phyloP scores from a whole-genome alignment of 2,797 vertebrate species.

The Galaxias olidus region DNA sequence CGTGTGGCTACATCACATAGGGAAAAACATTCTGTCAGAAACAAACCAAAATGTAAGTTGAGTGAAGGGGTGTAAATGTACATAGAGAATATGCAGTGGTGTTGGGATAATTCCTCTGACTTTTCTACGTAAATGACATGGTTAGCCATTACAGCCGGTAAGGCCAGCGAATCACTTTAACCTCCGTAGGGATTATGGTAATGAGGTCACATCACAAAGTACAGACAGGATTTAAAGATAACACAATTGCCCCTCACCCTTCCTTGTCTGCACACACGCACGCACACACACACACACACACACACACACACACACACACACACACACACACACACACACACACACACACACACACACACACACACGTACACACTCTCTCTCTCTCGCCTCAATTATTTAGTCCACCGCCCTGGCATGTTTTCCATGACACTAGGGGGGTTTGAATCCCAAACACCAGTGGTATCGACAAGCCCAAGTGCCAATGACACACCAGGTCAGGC shows the following conservation, averaged over 20 bases:
- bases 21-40: no score
- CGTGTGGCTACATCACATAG: no score
- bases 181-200: slow-evolving; percentile 58
- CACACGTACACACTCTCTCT: neutral
- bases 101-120: neutral
- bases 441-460: slow-evolving; percentile 12
- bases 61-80: no score
- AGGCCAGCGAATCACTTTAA: neutral
- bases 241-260: slow-evolving; percentile 3
- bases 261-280: neutral
- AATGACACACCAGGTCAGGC: slow-evolving; percentile 15
- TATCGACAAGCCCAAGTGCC: slow-evolving; percentile 22
- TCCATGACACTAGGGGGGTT: slow-evolving; percentile 19
- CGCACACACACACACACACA: neutral
- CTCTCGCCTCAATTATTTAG: neutral
- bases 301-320: neutral
- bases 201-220: slow-evolving; percentile 59
- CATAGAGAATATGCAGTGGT: neutral
- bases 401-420: slow-evolving; percentile 19
- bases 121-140: neutral
- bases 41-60: no score
- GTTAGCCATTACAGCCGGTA: neutral
- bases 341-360: slow-evolving; percentile 16
- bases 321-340: neutral
- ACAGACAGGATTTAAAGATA: slow-evolving; percentile 48